A percentile compares a stretch with the other conserved stretches of the same genome.
Evolutionary conservation across 30 jellyfish, hydroid and myxozoan species (phyloP).

Genomic region (Aurelia sp.): DNA sequence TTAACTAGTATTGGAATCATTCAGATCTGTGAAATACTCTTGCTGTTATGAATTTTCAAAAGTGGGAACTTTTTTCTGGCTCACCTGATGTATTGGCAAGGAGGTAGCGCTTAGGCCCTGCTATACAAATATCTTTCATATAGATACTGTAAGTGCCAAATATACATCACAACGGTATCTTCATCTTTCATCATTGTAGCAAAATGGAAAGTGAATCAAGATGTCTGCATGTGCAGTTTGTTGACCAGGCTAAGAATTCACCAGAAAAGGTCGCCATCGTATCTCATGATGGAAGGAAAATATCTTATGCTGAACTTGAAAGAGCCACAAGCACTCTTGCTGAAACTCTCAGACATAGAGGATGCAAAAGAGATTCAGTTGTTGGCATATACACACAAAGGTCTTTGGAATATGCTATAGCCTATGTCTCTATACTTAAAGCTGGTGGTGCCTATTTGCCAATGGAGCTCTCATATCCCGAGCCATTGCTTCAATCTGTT

Average conservation of each 20-base stretch:
- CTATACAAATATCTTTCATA: too few relatives aligned
- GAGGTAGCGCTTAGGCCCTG: too few relatives aligned
- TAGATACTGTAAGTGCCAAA: too few relatives aligned
- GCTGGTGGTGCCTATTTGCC: constrained; percentile 96
- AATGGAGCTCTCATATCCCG: constrained; percentile 83
- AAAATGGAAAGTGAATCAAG: constrained; percentile 41
- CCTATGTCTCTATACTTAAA: constrained; percentile 77
- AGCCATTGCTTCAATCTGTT: constrained; percentile 84
- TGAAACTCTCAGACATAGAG: constrained; percentile 54
- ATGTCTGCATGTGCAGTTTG: constrained; percentile 79
- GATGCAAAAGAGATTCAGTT: constrained; percentile 85
- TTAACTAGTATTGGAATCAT: too few relatives aligned
- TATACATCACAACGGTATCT: too few relatives aligned
- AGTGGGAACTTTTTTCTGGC: too few relatives aligned
- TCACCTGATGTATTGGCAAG: too few relatives aligned
- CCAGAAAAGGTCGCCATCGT: constrained; percentile 80
- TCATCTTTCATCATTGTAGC: too few relatives aligned
- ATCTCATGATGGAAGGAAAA: constrained; percentile 53
- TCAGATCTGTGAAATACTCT: too few relatives aligned
- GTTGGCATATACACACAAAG: constrained; percentile 91
- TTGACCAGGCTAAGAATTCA: constrained; percentile 71
- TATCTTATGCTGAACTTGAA: constrained; percentile 63
- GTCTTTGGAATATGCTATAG: constrained; percentile 67
- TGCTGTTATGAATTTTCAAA: too few relatives aligned
- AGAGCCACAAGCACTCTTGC: constrained; percentile 65